Conservation (phyloP, 2,888 invertebrate genomes). For the Hydraecia micacea region DNA sequence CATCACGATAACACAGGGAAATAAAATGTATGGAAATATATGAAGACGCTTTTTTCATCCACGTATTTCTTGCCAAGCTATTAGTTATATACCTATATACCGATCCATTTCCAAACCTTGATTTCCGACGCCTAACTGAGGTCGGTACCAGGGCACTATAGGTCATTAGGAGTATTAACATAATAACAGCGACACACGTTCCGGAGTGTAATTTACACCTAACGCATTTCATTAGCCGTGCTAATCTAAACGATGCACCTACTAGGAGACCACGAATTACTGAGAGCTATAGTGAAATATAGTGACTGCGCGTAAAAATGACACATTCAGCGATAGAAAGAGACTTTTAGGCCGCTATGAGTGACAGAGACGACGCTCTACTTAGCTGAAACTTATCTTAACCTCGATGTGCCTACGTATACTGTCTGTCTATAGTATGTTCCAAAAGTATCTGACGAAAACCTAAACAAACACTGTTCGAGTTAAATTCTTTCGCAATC, state of each 20-base stretch:
- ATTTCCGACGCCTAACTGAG: neutral
- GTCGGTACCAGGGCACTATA: slow-evolving; percentile 25
- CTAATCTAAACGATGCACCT: slow-evolving; percentile 69
- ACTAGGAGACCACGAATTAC: slow-evolving; percentile 61
- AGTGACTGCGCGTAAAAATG: neutral
- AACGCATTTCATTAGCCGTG: slow-evolving; percentile 77
- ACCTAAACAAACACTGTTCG: neutral
- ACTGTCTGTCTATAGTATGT: neutral
- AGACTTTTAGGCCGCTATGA: neutral
- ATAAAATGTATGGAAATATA: no score
- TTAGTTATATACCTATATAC: no score
- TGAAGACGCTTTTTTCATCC: no score
- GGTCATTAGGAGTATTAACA: slow-evolving; percentile 66
- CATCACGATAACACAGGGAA: no score
- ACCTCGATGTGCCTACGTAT: neutral
- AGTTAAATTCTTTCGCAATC: neutral
- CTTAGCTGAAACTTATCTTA: neutral
- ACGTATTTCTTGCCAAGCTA: neutral
- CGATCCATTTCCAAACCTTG: slow-evolving; percentile 22
- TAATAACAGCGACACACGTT: slow-evolving; percentile 74
- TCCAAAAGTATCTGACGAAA: neutral
- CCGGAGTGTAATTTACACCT: slow-evolving; percentile 74
- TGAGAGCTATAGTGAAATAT: neutral
- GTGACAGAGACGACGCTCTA: neutral
- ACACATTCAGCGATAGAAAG: neutral